Base-by-base conservation (phyloP, 2,888 invertebrate species). In the Cephonodes hylas region DNA sequence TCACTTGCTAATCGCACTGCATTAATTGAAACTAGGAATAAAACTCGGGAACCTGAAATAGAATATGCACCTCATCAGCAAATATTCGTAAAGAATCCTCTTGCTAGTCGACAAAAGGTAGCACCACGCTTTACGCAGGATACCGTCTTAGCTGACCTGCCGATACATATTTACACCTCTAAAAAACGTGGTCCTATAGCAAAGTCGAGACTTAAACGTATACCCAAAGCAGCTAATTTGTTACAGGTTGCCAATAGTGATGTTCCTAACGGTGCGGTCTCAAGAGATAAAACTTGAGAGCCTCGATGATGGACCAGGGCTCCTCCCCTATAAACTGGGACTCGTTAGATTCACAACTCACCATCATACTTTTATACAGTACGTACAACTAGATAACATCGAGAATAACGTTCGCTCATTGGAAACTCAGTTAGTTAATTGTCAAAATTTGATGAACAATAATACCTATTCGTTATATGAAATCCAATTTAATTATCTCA, bases 121-220 rank as follows among this genome's bases (percentile, higher is more conserved):
- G 71, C 73, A 2, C 68, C 73, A 0, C 65, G 73, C 0, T 74
- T 62, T 22, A 74, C 70, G 0, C 68, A 66, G 0, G 74, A 74
- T 23, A 67, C 23, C 0, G 72, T 73, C 0, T 6, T 74, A 18
- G 69, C 69, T 0, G 63, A 74, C 42, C 44, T 74, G 0, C 73
- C 74, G 0, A 71, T 74, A 3, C 74, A 74, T 23, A 72, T 72
- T 0, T 74, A 74, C 34, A 74, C 73, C 0, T 42, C 20, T 1
- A 72, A 66, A 23, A 73, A 73, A 46, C 63, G 63, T 0, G 69
- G 69, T 0, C 68, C 70, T 2, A 60, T 73, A 3, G 72, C 70
- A 1, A 74, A 73, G 58, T 44, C 63, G 0, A 23, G 71, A 0
- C 44, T 75, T 0, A 74, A 74, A 42, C 38, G 72, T 6, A 23